Conservation (phyloP, 1,140 invertebrate genomes). For the Zaprionus africanus region DNA sequence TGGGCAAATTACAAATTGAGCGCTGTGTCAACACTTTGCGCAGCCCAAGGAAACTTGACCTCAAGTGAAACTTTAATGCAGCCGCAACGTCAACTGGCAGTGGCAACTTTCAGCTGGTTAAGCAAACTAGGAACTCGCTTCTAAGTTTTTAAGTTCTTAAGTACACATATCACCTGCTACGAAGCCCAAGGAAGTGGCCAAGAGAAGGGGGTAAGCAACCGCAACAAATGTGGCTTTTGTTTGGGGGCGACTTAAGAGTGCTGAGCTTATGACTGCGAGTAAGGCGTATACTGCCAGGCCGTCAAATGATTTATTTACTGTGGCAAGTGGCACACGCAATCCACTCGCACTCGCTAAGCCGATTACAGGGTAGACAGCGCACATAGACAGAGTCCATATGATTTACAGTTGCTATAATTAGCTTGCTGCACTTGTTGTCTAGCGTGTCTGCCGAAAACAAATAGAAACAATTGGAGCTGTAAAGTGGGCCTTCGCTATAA, state of each 20-base stretch:
- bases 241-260: constrained; percentile 27
- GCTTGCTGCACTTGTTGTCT: constrained; percentile 6
- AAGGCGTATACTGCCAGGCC: too few species aligned
- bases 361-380: constrained; percentile 20
- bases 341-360: constrained; percentile 10
- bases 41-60: constrained; percentile 38
- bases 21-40: constrained; percentile 49
- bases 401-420: constrained; percentile 35
- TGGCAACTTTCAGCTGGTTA: constrained; percentile 14
- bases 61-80: constrained; percentile 57
- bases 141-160: constrained; percentile 64
- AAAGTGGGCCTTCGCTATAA: constrained; percentile 32
- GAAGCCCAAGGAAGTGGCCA: background rate
- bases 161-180: constrained; percentile 63
- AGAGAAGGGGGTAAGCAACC: constrained; percentile 8
- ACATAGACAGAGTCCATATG: background rate
- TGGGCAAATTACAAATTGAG: constrained; percentile 66
- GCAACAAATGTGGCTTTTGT: constrained; percentile 55
- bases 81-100: constrained; percentile 42
- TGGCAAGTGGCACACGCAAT: constrained; percentile 4
- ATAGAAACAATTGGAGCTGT: constrained; percentile 19
- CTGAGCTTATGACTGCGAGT: constrained; percentile 36
- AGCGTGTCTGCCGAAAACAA: constrained; percentile 9
- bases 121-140: constrained; percentile 48
- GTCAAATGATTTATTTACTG: constrained; percentile 56